Percentiles rank a stretch among this genome's conserved stretches.
phyloP scores from a whole-genome alignment of 2,113 vertebrate species.

The Sphyrna mokarran region DNA sequence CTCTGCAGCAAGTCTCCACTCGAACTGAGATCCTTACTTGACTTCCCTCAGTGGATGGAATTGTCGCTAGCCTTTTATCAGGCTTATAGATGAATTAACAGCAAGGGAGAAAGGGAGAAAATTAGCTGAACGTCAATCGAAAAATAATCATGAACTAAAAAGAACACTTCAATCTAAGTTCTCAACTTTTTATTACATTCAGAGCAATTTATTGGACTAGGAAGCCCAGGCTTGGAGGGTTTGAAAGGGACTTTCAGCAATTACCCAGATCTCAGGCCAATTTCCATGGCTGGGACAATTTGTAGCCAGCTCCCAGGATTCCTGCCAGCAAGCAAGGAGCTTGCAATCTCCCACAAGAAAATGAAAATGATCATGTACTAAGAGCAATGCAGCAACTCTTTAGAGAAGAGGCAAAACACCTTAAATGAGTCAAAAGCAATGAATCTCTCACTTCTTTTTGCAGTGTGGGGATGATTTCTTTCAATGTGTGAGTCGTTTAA shows the following conservation, averaged over 20 bases:
- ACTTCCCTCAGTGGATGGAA: neutral
- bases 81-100: neutral
- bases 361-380: neutral
- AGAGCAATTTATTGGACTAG: neutral
- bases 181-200: neutral
- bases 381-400: neutral
- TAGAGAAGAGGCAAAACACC: too few relatives aligned
- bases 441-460: too few relatives aligned
- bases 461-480: too few relatives aligned
- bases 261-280: neutral
- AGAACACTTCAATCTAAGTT: neutral
- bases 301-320: neutral
- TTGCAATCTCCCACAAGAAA: neutral
- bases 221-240: neutral
- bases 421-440: neutral
- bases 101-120: neutral
- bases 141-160: neutral
- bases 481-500: too few relatives aligned
- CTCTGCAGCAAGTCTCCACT: neutral
- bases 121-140: neutral
- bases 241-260: neutral
- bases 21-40: neutral
- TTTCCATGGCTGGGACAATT: neutral
- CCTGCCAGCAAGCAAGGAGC: neutral
- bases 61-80: neutral